These are phyloP conservation scores for Pedionomus torquatus DNA, from an alignment of 2,113 vertebrate species.

Conservation along the genomic window DNA sequence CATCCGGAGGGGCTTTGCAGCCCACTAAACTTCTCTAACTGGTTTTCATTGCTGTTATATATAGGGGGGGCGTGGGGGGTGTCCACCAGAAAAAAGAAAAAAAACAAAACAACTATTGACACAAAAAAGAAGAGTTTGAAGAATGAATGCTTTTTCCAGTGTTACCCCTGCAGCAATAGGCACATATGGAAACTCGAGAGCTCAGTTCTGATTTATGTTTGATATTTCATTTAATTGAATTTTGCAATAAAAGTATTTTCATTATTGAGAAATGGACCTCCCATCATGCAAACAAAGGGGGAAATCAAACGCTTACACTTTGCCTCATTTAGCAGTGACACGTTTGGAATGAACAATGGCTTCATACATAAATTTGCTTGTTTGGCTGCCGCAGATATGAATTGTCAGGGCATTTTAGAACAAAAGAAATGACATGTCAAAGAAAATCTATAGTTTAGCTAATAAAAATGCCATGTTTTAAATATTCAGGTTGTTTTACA, in stretches of 20 bases:
- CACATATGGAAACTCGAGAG: constrained; percentile 42
- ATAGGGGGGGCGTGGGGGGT: too few relatives aligned
- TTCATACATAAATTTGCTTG: constrained; percentile 37
- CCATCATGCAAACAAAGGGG: not conserved
- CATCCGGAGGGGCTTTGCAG: not conserved
- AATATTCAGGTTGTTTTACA: constrained; percentile 32
- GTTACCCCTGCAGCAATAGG: constrained; percentile 1
- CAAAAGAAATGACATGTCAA: constrained; percentile 39
- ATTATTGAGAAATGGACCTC: constrained; percentile 64
- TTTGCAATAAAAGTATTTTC: constrained; percentile 53
- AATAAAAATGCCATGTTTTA: constrained; percentile 41
- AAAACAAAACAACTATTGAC: not conserved
- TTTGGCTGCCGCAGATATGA: constrained; percentile 41
- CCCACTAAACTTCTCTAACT: not conserved
- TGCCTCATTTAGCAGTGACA: constrained; percentile 45
- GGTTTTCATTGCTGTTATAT: not conserved
- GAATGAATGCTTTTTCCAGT: not conserved
- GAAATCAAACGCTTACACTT: constrained; percentile 33
- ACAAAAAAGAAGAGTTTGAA: not conserved
- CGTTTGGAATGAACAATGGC: constrained; percentile 40
- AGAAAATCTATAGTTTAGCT: constrained; percentile 31
- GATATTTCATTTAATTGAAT: constrained; percentile 61
- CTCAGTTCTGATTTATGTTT: constrained; percentile 35
- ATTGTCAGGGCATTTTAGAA: constrained; percentile 34
- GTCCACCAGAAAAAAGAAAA: not conserved